A percentile compares a stretch with the other conserved stretches of the same genome.
Conservation (phyloP, 2,888 invertebrate species). For the Caenorhabditis uteleia region DNA sequence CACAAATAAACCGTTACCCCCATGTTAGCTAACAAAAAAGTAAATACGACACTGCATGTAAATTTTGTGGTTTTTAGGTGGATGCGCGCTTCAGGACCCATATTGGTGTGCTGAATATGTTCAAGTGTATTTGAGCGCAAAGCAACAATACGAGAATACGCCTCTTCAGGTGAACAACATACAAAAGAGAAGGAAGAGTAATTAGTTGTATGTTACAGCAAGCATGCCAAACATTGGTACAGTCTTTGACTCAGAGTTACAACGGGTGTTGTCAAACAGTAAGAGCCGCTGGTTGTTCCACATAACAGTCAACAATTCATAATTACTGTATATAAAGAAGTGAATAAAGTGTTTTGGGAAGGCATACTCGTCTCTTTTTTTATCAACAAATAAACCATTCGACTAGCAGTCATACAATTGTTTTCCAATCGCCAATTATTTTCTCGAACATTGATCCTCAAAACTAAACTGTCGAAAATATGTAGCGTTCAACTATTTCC, state of each 20-base stretch:
- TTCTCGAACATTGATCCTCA: no score
- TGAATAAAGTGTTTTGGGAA: no score
- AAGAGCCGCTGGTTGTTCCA: slow-evolving; percentile 46
- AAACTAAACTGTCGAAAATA: no score
- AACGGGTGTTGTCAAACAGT: slow-evolving; percentile 53
- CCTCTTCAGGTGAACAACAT: slow-evolving; percentile 28
- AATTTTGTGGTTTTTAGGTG: slow-evolving; percentile 21
- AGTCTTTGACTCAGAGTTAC: slow-evolving; percentile 36
- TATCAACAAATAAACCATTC: no score
- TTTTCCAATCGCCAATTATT: no score
- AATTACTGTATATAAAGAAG: no score
- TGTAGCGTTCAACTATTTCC: no score
- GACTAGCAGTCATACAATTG: no score
- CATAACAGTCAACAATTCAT: no score
- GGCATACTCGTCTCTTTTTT: no score
- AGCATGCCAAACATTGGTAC: slow-evolving; percentile 39
- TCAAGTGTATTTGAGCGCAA: slow-evolving; percentile 34
- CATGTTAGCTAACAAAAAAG: slow-evolving; percentile 17
- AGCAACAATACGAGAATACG: slow-evolving; percentile 24
- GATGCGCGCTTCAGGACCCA: slow-evolving; percentile 42
- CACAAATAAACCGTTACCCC: slow-evolving; percentile 27
- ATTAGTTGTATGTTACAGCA: slow-evolving; percentile 17
- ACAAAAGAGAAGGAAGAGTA: not conserved
- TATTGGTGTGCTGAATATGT: slow-evolving; percentile 53
- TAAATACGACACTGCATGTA: slow-evolving; percentile 22